Conservation (phyloP, 2,888 invertebrate genomes). For the Penaeus monodon region DNA sequence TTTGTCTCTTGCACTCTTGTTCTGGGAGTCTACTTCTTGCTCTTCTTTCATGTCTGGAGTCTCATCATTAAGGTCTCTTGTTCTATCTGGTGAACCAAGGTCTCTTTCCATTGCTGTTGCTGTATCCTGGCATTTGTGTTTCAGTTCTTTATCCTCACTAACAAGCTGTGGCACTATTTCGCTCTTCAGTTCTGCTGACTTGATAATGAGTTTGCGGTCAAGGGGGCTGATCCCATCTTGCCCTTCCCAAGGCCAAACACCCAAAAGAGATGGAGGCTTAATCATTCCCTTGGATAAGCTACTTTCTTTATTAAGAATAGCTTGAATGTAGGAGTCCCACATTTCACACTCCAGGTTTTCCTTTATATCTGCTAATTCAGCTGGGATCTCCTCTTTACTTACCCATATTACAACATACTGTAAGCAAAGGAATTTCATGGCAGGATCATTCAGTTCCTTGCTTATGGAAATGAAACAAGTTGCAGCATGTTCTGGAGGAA, state of each 20-base stretch:
- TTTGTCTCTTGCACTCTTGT: neutral
- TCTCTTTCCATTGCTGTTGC: neutral
- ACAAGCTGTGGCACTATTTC: neutral
- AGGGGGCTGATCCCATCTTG: slow-evolving; percentile 30
- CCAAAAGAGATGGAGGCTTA: slow-evolving; percentile 24
- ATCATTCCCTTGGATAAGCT: neutral
- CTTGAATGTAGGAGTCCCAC: slow-evolving; percentile 43
- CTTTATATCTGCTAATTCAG: too few species aligned
- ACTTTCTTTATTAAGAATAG: neutral
- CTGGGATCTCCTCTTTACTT: neutral
- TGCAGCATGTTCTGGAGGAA: slow-evolving; percentile 32
- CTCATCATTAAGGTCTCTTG: too few species aligned
- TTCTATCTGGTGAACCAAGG: neutral
- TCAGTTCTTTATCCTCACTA: neutral
- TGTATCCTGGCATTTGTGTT: neutral
- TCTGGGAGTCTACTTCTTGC: neutral
- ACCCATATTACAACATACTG: slow-evolving; percentile 45
- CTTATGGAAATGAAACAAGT: slow-evolving; percentile 30
- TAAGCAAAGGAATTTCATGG: slow-evolving; percentile 40
- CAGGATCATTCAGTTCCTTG: slow-evolving; percentile 26
- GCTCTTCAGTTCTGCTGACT: slow-evolving; percentile 9
- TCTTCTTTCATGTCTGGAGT: neutral
- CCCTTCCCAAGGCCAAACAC: slow-evolving; percentile 50
- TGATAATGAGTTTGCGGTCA: slow-evolving; percentile 28
- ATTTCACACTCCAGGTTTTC: slow-evolving; percentile 32